Base-by-base conservation (phyloP, 2,113 vertebrate species). In the Ophiodon elongatus region DNA sequence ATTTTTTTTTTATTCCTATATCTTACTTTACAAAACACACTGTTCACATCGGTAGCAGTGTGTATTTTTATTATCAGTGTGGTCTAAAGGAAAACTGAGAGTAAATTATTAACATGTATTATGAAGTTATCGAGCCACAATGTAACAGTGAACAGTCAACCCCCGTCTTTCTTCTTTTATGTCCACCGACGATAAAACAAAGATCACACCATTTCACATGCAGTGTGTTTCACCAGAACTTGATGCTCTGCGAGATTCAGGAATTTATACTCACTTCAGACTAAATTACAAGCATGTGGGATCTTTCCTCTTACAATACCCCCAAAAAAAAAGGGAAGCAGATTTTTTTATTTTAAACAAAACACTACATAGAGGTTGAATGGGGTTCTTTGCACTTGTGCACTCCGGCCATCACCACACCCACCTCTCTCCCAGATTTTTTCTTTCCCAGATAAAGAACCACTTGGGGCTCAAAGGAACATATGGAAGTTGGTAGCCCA, bases 401-500 rank as follows among this genome's bases (percentile, higher is more conserved):
- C 63, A 0, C 69, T 80, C 65, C n/a, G 13, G 19, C 74, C 69
- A 70, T 52, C 73, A 62, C 45, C 81, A 77, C 78, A 65, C 80
- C 80, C 73, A 52, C 57, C 67, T 64, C 45, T 59, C 54, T 23
- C 29, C 15, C 15, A 14, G 8, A n/a, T 56, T 35, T 65, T 71
- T 76, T 62, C 50, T 64, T 76, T 69, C 76, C 69, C 76, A 80
- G 81, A 91, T 88, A 87, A 93, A 89, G 82, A 91, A 89, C 69
- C 77, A 87, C 83, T 91, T 84, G 88, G 91, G 86, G 79, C 73
- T 85, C 68, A 86, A 78, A 92, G 50, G 62, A 92, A 93, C 90
- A 94, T 90, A 94, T 86, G 87, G 88, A 92, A 88, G 89, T 91
- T 93, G 81, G 84, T 90, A 91, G 73, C 87, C 92, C 59, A 79